Conservation (phyloP, 2,113 vertebrate species). For the Esox niger region DNA sequence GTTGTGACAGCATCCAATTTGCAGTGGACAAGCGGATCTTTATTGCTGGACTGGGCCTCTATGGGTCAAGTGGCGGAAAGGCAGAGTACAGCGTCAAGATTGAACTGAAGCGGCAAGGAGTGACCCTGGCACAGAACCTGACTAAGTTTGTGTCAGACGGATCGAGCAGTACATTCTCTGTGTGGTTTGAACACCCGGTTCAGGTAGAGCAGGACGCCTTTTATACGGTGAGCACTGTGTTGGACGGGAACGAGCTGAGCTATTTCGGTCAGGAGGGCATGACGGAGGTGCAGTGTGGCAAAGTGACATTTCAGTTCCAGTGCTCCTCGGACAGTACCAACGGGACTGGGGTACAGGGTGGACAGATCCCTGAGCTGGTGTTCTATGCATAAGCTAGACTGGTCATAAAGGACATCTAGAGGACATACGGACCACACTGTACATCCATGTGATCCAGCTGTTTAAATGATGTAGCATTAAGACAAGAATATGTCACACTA, state of each 20-base stretch:
- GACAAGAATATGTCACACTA: conserved; percentile 58
- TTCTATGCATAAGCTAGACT: conserved; percentile 84
- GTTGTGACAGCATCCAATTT: conserved; percentile 99
- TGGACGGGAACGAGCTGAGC: conserved; percentile 93
- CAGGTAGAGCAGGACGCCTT: conserved; percentile 95
- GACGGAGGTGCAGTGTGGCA: conserved; percentile 95
- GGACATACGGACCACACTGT: conserved; percentile 59
- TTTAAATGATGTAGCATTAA: conserved; percentile 67
- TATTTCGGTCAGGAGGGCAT: conserved; percentile 98
- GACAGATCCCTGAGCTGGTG: conserved; percentile 96
- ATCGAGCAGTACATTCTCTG: conserved; percentile 87
- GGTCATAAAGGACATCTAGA: conserved; percentile 5
- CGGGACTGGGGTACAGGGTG: conserved; percentile 96
- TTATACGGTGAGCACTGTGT: conserved; percentile 91
- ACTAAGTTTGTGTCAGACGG: conserved; percentile 91
- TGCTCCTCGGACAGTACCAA: conserved; percentile 98
- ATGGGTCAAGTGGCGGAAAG: conserved; percentile 90
- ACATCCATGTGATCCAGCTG: conserved; percentile 53
- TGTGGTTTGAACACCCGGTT: conserved; percentile 95
- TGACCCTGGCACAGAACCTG: conserved; percentile 83
- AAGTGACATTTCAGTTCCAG: conserved; percentile 97
- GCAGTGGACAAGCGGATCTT: conserved; percentile 92
- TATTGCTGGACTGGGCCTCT: conserved; percentile 88
- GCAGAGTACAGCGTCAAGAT: conserved; percentile 90
- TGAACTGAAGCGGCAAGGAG: conserved; percentile 89